Evolutionary conservation across 2,797 vertebrate species (phyloP).

Genomic region (Spheniscus humboldti): DNA sequence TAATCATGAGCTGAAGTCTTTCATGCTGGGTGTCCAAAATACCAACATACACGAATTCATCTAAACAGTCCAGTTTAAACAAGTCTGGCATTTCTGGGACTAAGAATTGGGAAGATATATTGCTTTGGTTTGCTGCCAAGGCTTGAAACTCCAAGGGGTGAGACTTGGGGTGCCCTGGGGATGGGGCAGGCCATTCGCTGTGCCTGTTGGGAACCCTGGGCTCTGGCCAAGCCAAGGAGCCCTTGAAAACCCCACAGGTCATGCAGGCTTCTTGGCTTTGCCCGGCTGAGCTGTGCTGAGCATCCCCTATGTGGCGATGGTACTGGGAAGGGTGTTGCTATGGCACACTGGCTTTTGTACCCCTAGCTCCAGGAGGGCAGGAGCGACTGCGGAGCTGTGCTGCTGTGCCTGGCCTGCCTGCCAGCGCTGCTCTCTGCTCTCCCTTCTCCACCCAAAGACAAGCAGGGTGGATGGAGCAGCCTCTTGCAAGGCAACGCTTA

Average conservation of each 20-base stretch:
- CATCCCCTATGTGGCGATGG: accelerated
- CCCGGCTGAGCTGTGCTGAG: not conserved
- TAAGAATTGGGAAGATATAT: not conserved
- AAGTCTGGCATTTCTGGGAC: not conserved
- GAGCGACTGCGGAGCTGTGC: accelerated
- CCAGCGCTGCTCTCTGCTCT: not conserved
- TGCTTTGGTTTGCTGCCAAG: not conserved
- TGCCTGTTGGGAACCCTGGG: accelerated
- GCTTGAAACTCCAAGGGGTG: not conserved
- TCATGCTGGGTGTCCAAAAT: not conserved
- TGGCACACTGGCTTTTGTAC: accelerated
- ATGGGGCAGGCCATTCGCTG: accelerated
- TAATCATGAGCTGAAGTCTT: not conserved
- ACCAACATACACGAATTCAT: not conserved
- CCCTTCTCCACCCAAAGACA: not conserved
- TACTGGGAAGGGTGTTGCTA: not conserved
- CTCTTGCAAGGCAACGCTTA: not conserved
- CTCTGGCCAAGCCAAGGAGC: not conserved
- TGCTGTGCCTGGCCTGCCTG: not conserved
- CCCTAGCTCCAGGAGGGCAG: not conserved
- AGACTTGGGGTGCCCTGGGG: not conserved
- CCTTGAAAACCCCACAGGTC: accelerated
- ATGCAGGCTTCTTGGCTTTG: not conserved
- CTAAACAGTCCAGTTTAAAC: not conserved
- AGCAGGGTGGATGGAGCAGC: not conserved